Base-by-base conservation (phyloP, 2,888 invertebrate genomes). In the Cephus pulcher region DNA sequence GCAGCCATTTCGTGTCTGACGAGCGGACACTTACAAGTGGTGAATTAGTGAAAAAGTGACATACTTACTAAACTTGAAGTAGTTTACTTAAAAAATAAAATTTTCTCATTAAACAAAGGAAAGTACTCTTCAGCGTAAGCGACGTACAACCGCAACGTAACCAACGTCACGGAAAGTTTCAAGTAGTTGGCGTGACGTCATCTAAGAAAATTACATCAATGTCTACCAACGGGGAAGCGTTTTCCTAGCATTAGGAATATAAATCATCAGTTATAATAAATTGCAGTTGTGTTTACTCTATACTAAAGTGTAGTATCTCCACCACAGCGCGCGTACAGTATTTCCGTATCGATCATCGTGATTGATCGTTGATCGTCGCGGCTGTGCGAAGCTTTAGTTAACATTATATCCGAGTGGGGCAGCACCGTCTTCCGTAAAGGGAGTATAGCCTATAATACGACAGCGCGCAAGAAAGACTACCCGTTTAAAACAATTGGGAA, bases 201-300 rank as follows among this genome's bases (percentile, higher is more conserved):
- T 56, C 23, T 9, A 56, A 56, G 56, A 23, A 23, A 71, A 71
- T 23, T 15, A 70, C 76, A 68, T 33, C 73, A n/a, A 78, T 78
- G 78, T 75, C 78, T 78, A 78, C 76, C 73, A 75, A 76, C 37
- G 75, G 76, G 78, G 73, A 71, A 78, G 78, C 75, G 30, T 69
- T 76, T 78, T 78, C 78, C 76, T 78, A 78, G 76, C 78, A 78
- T 70, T 73, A 75, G 78, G 40, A 69, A 76, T 34, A 34, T 56
- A 23, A 23, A 23, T 56, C 56, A 56, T 56, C 56, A 23, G 9
- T 56, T 56, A 56, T 23, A 56, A 56, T 56, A 56, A 15, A 56
- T 56, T 9, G 23, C 9, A 6, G 23, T 23, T 56, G 56, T 23
- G 56, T 56, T 56, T 23, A 40, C 23, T 40, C 6, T 40, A 23